phyloP scores from a whole-genome alignment of 1,140 invertebrate genomes.

The Euwallacea similis region DNA sequence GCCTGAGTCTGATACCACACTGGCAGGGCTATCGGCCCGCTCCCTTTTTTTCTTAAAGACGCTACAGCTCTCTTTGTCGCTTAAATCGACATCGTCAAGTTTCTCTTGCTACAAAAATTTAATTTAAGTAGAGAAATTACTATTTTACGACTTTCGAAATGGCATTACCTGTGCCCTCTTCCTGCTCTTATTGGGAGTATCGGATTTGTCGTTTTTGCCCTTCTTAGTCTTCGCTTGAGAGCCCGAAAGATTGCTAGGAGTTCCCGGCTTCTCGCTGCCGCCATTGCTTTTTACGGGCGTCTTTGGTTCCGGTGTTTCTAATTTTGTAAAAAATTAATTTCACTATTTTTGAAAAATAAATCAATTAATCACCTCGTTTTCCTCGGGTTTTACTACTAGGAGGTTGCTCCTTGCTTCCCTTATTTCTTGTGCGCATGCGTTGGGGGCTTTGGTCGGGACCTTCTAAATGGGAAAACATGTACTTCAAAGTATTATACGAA shows the following conservation, averaged over 20 bases:
- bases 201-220: conserved; percentile 55
- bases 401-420: conserved; percentile 72
- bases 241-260: conserved; percentile 29
- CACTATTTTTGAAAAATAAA: background rate
- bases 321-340: conserved; percentile 38
- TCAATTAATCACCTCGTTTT: conserved; percentile 48
- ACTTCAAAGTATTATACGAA: background rate
- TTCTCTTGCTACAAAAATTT: conserved; percentile 27
- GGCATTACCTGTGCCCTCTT: conserved; percentile 66
- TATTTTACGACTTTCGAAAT: background rate
- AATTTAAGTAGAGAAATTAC: background rate
- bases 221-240: conserved; percentile 56
- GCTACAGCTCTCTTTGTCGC: conserved; percentile 65
- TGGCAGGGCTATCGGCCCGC: conserved; percentile 72
- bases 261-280: conserved; percentile 55
- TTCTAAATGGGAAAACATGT: conserved; percentile 52
- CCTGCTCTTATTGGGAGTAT: conserved; percentile 69
- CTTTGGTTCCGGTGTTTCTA: conserved; percentile 71
- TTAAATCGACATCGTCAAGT: conserved; percentile 57
- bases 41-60: conserved; percentile 73
- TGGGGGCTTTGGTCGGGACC: conserved; percentile 79
- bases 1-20: conserved; percentile 78
- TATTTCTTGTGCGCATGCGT: conserved; percentile 85
- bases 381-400: conserved; percentile 54
- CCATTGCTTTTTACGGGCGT: conserved; percentile 53